These are phyloP conservation scores for Pteria penguin DNA, from an alignment of 2,888 invertebrate genomes.

Conservation along the genomic window DNA sequence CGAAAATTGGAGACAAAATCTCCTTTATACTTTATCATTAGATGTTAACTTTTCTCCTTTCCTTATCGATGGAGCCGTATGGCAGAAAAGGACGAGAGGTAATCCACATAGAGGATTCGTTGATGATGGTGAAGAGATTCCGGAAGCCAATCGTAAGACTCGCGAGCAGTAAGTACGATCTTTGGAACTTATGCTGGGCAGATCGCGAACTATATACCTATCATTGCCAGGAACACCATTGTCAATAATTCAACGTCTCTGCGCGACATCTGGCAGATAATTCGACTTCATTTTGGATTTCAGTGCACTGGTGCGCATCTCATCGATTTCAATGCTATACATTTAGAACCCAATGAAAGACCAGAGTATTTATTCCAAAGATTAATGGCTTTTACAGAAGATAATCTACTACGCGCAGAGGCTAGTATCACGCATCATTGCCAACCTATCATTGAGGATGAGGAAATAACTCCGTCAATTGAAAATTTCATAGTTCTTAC, in stretches of 20 bases:
- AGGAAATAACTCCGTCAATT: conserved; percentile 47
- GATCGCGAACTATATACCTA: conserved; percentile 47
- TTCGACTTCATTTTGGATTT: conserved; percentile 44
- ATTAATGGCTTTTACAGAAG: conserved; percentile 47
- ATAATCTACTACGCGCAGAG: conserved; percentile 39
- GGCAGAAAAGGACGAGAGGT: conserved; percentile 42
- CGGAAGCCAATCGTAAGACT: conserved; percentile 27
- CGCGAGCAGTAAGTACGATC: conserved; percentile 44
- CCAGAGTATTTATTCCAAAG: conserved; percentile 51
- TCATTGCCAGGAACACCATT: conserved; percentile 42
- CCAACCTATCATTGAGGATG: conserved; percentile 23
- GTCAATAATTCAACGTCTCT: conserved; percentile 46
- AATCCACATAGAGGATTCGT: conserved; percentile 37
- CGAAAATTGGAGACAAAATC: conserved; percentile 6
- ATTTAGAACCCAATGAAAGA: conserved; percentile 44
- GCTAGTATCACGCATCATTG: conserved; percentile 49
- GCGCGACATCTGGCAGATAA: conserved; percentile 42
- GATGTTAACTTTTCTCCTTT: conserved; percentile 25
- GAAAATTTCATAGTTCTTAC: conserved; percentile 54
- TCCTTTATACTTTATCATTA: too few species aligned
- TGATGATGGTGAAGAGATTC: conserved; percentile 36
- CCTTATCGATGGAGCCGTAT: conserved; percentile 29
- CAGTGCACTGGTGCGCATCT: conserved; percentile 49
- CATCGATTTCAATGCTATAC: conserved; percentile 41
- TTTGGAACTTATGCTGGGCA: conserved; percentile 51